Evolutionary conservation across 2,797 vertebrate genomes (phyloP).

Genomic region (Melanotaenia parkinsoni): DNA sequence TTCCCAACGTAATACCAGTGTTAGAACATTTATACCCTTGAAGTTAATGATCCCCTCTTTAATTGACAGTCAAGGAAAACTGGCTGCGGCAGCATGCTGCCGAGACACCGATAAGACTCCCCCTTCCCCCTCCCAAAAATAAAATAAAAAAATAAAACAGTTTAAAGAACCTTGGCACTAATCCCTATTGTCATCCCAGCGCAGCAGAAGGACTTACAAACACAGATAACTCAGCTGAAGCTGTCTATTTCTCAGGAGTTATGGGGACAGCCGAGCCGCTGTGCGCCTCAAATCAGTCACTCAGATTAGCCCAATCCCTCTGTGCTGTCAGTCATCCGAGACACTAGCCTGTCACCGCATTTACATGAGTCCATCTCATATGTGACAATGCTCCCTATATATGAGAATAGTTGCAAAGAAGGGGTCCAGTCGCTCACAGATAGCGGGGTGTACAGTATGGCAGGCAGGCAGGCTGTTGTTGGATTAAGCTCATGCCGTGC

Average conservation of each 20-base stretch:
- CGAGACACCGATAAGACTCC: constrained; percentile 80
- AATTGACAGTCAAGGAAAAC: constrained; percentile 88
- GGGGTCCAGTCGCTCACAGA: constrained; percentile 69
- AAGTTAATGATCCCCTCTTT: constrained; percentile 90
- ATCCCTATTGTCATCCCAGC: constrained; percentile 87
- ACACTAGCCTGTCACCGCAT: constrained; percentile 81
- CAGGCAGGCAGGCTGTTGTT: constrained; percentile 70
- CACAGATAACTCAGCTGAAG: constrained; percentile 80
- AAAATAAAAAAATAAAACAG: constrained; percentile 76
- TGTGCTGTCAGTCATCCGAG: constrained; percentile 76
- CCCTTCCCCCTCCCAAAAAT: constrained; percentile 52
- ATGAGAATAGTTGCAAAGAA: constrained; percentile 70
- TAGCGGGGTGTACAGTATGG: constrained; percentile 46
- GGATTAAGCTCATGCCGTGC: constrained; percentile 73
- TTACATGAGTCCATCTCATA: constrained; percentile 78
- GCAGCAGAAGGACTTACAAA: constrained; percentile 85
- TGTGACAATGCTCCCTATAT: constrained; percentile 73
- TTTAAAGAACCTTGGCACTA: constrained; percentile 85
- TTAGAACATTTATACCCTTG: constrained; percentile 90
- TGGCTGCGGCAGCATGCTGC: constrained; percentile 82
- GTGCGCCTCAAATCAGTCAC: constrained; percentile 77
- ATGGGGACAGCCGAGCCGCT: constrained; percentile 74
- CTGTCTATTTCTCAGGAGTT: constrained; percentile 82
- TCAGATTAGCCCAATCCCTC: constrained; percentile 85
- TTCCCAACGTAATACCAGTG: constrained; percentile 87